A percentile compares a stretch with the other conserved stretches of the same genome.
Evolutionary conservation across 2,888 invertebrate genomes (phyloP).

Genomic region (Danaus chrysippus): DNA sequence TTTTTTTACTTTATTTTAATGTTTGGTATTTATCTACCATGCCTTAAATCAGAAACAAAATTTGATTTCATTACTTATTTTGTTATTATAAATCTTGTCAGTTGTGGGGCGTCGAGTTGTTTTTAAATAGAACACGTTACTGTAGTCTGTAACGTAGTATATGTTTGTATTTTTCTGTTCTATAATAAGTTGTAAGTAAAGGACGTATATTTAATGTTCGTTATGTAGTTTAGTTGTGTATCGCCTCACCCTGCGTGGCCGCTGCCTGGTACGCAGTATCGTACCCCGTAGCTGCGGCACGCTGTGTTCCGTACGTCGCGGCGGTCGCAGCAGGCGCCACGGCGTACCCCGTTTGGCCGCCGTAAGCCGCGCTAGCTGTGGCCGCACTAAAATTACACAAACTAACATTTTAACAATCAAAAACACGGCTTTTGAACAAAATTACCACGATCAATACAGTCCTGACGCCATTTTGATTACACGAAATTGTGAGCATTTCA

Average conservation of each 20-base stretch:
- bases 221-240: neutral
- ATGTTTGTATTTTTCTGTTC: neutral
- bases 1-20: too few species aligned
- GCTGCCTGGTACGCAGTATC: slow-evolving; percentile 91
- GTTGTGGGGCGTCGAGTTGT: too few species aligned
- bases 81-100: too few species aligned
- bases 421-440: slow-evolving; percentile 33
- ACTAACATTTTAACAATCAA: slow-evolving; percentile 32
- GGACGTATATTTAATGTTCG: too few species aligned
- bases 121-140: too few species aligned
- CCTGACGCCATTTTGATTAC: slow-evolving; percentile 74
- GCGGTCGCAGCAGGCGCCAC: slow-evolving; percentile 90
- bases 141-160: neutral
- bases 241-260: slow-evolving; percentile 82
- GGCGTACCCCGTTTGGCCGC: slow-evolving; percentile 91
- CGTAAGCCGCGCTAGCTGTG: slow-evolving; percentile 89
- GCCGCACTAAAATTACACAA: slow-evolving; percentile 76
- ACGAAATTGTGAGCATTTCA: slow-evolving; percentile 56
- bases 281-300: slow-evolving; percentile 88
- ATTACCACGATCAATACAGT: slow-evolving; percentile 59
- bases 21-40: too few species aligned
- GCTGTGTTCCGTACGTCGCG: slow-evolving; percentile 90
- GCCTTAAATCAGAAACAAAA: too few species aligned
- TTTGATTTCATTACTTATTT: too few species aligned
- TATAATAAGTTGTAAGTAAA: neutral